Conservation (phyloP, 2,113 vertebrate genomes). For the Glaucomys volans region DNA sequence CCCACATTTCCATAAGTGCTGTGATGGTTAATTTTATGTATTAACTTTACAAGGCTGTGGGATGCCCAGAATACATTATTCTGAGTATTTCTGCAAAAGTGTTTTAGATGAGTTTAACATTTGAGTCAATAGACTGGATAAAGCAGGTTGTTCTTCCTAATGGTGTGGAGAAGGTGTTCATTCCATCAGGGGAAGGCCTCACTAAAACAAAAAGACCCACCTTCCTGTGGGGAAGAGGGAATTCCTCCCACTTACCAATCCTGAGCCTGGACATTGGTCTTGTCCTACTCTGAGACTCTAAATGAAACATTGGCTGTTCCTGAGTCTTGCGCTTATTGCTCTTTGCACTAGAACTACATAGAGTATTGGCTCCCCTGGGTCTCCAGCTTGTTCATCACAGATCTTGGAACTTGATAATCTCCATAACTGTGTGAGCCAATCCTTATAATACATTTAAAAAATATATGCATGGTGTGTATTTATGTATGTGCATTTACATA, state of each 20-base stretch:
- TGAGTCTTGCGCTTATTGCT: not conserved
- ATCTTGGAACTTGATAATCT: not conserved
- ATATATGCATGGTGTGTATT: not conserved
- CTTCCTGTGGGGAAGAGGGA: not conserved
- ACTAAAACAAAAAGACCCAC: not conserved
- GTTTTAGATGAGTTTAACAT: not conserved
- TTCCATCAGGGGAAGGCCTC: not conserved
- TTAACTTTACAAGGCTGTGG: not conserved
- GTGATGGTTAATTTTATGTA: not conserved
- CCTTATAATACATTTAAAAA: not conserved
- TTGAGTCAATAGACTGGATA: not conserved
- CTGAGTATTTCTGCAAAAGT: not conserved
- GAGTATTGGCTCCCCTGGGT: not conserved
- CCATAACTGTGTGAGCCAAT: not conserved
- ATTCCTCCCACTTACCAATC: not conserved
- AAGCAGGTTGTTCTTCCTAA: not conserved
- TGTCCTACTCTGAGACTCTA: not conserved
- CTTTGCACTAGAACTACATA: not conserved
- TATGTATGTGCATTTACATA: not conserved
- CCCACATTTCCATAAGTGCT: not conserved
- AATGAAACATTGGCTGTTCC: not conserved
- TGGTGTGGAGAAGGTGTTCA: not conserved
- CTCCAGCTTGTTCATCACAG: not conserved
- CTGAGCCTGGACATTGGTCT: not conserved
- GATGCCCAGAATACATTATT: not conserved